Evolutionary conservation across 2,113 vertebrate species (phyloP).

Genomic region (Emydocephalus ijimae): DNA sequence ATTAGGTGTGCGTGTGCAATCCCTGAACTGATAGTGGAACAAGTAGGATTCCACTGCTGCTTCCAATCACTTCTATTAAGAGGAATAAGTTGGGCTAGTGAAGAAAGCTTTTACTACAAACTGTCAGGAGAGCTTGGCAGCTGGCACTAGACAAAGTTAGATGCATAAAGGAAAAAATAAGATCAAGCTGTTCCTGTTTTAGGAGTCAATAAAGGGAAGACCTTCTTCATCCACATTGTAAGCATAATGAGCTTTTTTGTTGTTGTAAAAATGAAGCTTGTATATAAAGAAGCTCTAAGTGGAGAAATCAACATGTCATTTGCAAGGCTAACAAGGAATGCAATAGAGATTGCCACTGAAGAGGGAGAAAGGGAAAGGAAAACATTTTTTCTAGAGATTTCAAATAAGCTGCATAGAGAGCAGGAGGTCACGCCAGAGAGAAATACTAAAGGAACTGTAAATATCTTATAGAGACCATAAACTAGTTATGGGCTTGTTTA

Average conservation of each 20-base stretch:
- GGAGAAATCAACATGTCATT: conserved; percentile 6
- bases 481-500: conserved; percentile 45
- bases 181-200: not conserved
- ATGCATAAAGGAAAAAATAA: not conserved
- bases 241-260: not conserved
- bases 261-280: not conserved
- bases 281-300: conserved; percentile 11
- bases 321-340: not conserved
- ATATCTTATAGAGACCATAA: conserved; percentile 40
- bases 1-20: no score
- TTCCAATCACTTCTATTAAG: not conserved
- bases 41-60: no score
- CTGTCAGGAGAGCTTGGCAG: not conserved
- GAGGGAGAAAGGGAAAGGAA: not conserved
- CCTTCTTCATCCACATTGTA: not conserved
- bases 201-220: not conserved
- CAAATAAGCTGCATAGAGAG: not conserved
- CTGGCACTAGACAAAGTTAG: not conserved
- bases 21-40: no score
- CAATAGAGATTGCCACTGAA: not conserved
- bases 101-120: not conserved
- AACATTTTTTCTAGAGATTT: conserved; percentile 5
- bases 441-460: conserved; percentile 32
- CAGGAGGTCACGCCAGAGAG: not conserved
- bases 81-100: not conserved